Evolutionary conservation across 2,888 invertebrate genomes (phyloP).

Genomic region (Melipona beecheii): DNA sequence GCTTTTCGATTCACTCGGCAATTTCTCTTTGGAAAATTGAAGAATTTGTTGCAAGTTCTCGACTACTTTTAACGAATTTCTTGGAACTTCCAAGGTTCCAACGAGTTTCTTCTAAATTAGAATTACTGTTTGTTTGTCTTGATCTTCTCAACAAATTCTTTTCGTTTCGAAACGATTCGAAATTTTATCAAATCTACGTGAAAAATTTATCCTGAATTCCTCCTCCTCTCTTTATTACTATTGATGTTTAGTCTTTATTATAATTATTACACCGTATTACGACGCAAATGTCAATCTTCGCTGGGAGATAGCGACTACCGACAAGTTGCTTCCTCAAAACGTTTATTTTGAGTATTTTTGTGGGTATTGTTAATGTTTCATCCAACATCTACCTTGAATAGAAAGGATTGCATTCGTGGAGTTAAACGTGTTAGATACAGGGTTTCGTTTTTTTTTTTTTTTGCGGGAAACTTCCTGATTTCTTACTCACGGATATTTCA

Average conservation of each 20-base stretch:
- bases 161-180: not conserved
- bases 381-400: slow-evolving; percentile 54
- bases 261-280: no score
- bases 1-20: not conserved
- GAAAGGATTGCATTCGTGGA: slow-evolving; percentile 21
- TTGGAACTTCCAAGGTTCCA: not conserved
- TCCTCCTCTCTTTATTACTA: not conserved
- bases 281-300: not conserved
- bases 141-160: not conserved
- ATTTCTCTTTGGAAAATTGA: not conserved
- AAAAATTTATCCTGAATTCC: not conserved
- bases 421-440: slow-evolving; percentile 10
- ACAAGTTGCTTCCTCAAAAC: not conserved
- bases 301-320: not conserved
- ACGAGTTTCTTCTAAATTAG: no score
- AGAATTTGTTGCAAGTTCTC: not conserved
- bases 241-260: no score
- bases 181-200: not conserved
- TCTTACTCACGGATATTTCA: slow-evolving; percentile 50
- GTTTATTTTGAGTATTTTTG: slow-evolving; percentile 13
- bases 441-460: not conserved
- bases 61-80: not conserved
- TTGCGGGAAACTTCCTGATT: not conserved
- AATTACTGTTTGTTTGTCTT: no score
- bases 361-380: slow-evolving; percentile 31